phyloP scores from a whole-genome alignment of 2,797 vertebrate species.

The Morelia viridis region DNA sequence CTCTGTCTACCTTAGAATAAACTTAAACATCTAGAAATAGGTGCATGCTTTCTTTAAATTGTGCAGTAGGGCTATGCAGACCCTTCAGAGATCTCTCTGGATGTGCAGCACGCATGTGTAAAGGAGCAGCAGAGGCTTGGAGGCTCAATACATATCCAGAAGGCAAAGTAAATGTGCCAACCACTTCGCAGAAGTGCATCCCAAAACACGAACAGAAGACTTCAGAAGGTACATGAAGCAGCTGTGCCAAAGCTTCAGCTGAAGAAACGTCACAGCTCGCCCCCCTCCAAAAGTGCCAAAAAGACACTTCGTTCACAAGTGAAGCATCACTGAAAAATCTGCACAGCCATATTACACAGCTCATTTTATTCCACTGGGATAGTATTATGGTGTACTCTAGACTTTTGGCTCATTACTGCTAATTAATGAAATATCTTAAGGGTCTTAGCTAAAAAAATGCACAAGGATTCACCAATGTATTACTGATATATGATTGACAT shows the following conservation, averaged over 20 bases:
- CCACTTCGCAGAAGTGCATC: neutral
- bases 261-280: neutral
- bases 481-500: conserved; percentile 2
- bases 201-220: neutral
- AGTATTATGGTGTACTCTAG: conserved; percentile 31
- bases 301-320: neutral
- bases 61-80: neutral
- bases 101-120: neutral
- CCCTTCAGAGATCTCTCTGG: neutral
- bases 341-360: conserved; percentile 2
- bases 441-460: conserved; percentile 7
- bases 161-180: neutral
- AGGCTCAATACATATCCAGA: neutral
- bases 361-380: conserved; percentile 25
- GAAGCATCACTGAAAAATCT: neutral
- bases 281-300: neutral
- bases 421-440: neutral
- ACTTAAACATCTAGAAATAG: conserved; percentile 48
- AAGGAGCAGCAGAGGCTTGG: neutral
- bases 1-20: conserved; percentile 35
- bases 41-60: conserved; percentile 60
- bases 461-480: conserved; percentile 29
- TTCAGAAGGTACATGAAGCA: neutral
- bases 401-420: conserved; percentile 21
- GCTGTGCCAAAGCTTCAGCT: neutral